Base-by-base conservation (phyloP, 1,140 invertebrate species). In the Hyles vespertilio region DNA sequence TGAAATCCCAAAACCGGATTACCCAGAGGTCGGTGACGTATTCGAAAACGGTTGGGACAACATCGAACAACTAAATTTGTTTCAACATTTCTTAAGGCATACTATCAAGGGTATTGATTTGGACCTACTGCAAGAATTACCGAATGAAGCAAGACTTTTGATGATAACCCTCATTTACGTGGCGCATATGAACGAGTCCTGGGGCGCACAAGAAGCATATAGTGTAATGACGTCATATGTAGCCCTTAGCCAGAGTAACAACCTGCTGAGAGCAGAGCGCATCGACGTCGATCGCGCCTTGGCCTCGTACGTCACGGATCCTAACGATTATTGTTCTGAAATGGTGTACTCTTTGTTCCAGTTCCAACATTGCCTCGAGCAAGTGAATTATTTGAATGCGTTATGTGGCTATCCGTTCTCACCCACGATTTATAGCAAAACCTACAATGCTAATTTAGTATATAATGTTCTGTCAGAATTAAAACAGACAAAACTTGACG, bases 321-420 rank as follows among this genome's bases (percentile, higher is more conserved):
- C 22, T 22, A 22, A 22, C 22, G 22, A 22, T 22, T 22, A 22
- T 22, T 22, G 22, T 22, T 22, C 22, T 22, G 22, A 61, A 43
- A 22, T 63, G 11, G 36, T 72, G 5, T 56, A 69, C 58, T 61
- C 66, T 5, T 53, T 77, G 2, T 54, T 68, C 0, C 63, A 77
- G 48, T 77, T 77, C 8, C 59, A 74, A 49, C 61, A 64, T 44
- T 78, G 73, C 47, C 54, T 81, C 1, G 22, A 56, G 40, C 59
- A 72, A 6, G 32, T 81, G 5, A 78, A 77, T 57, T 48, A 70
- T 52, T 59, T 81, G 51, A 78, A 81, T 51, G 61, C 47, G 33
- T 49, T 78, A 8, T 80, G 78, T 51, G 77, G 75, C 0, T 61
- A 43, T 6, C 61, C 66, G 2, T 76, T 66, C 43, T 11, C 58